Evolutionary conservation across 2,888 invertebrate genomes (phyloP), one percentile per base, ranked within the genome.

Genomic region (Catocala nupta): DNA sequence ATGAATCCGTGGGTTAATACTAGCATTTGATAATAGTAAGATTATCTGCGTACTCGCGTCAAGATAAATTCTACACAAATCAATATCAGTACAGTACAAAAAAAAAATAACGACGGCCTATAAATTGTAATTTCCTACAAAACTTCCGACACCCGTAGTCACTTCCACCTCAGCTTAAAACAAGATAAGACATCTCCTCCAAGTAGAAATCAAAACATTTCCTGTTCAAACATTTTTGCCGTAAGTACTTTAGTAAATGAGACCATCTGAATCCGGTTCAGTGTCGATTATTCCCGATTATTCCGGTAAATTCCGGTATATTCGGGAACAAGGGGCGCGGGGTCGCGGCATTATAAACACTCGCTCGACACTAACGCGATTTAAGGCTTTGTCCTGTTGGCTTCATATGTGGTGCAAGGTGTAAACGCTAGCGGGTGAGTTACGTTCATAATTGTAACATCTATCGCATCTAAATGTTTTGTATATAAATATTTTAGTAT

Each of bases 281-380:
- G 59, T 70, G 71, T 73, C 72, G 80, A 82, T 84, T 81, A 84
- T 80, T 78, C 78, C 70, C 80, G 84, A 86, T 85, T 85, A 87
- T 86, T 81, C 73, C 76, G 70, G 81, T 51, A 55, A 39, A 82
- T 79, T 80, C 80, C 68, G 78, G 83, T 86, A 83, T 86, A 86
- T 85, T 79, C 75, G 70, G 81, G 67, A 81, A 79, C 82, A 79
- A 77, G 78, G 68, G 68, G 79, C 65, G 75, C 70, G 71, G 61
- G 72, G 71, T 58, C 63, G 69, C 75, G 80, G 83, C 75, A 83
- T 86, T 87, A 90, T 88, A 90, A 90, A 90, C 90, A 90, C 87
- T 90, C 87, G 87, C 84, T 87, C 86, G 90, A 87, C 87, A 86
- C 87, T 88, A 88, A 90, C 86, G 84, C 90, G 89, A 90, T 90